Conservation (phyloP, 2,113 vertebrate species). For the Tachysurus fulvidraco region DNA sequence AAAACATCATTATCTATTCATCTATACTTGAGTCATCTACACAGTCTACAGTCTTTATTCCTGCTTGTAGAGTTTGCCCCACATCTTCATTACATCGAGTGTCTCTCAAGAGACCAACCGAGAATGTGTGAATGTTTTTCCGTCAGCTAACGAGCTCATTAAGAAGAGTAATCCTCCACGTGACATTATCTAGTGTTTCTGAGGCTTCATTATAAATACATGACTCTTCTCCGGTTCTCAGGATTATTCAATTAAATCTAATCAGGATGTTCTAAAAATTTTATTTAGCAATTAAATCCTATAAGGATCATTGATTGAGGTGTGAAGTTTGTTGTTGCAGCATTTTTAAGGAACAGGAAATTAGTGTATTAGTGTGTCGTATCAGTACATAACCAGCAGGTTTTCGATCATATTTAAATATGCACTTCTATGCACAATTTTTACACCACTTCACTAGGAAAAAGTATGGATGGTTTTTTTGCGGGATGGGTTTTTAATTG, state of each 20-base stretch:
- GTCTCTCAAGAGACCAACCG: not conserved
- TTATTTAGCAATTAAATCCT: not conserved
- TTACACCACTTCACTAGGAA: not conserved
- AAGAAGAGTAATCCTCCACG: not conserved
- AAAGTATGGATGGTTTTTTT: not conserved
- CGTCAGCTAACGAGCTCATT: conserved; percentile 25
- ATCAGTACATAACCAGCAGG: not conserved
- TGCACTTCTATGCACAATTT: not conserved
- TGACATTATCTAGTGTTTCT: conserved; percentile 19
- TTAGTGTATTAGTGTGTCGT: not conserved
- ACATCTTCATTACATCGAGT: not conserved
- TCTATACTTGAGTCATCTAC: not conserved
- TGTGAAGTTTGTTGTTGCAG: not conserved
- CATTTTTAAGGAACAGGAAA: not conserved
- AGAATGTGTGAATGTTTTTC: conserved; percentile 9
- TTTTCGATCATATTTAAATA: not conserved
- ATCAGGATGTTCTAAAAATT: not conserved
- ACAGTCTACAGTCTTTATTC: not conserved
- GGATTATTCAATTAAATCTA: not conserved
- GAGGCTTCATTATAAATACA: conserved; percentile 15
- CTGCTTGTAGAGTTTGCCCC: not conserved
- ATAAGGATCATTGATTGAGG: not conserved
- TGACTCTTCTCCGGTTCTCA: not conserved
- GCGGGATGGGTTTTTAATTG: no score
- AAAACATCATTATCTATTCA: not conserved